Conservation (phyloP, 2,113 vertebrate species). For the Pluvianellus socialis region DNA sequence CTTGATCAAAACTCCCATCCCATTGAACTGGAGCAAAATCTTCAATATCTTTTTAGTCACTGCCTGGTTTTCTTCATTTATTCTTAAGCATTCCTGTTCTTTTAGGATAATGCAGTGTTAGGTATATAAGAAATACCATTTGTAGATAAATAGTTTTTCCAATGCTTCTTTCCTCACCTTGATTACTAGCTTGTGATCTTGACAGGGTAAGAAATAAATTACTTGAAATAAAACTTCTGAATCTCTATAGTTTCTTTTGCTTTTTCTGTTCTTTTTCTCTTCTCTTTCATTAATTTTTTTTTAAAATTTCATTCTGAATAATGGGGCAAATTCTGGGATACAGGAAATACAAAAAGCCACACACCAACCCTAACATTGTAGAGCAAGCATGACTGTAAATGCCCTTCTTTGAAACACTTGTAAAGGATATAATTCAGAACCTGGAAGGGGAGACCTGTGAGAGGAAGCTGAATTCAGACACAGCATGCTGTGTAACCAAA, state of each 20-base stretch:
- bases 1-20: neutral
- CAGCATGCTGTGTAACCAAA: neutral
- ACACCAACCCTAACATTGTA: neutral
- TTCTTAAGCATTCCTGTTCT: neutral
- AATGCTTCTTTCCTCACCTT: neutral
- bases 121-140: neutral
- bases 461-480: neutral
- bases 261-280: neutral
- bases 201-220: neutral
- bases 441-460: neutral
- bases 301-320: neutral
- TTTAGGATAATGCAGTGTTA: neutral
- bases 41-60: neutral
- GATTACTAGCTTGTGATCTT: neutral
- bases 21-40: neutral
- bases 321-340: rapidly evolving
- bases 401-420: neutral
- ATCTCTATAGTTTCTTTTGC: neutral
- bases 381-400: neutral
- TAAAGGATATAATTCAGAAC: constrained; percentile 8
- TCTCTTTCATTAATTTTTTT: rapidly evolving
- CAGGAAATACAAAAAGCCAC: neutral
- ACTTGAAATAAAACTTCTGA: neutral
- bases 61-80: neutral
- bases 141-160: neutral